A percentile compares a stretch with the other conserved stretches of the same genome.
Evolutionary conservation across 2,113 vertebrate genomes (phyloP).

Genomic region (Xerus inauris): DNA sequence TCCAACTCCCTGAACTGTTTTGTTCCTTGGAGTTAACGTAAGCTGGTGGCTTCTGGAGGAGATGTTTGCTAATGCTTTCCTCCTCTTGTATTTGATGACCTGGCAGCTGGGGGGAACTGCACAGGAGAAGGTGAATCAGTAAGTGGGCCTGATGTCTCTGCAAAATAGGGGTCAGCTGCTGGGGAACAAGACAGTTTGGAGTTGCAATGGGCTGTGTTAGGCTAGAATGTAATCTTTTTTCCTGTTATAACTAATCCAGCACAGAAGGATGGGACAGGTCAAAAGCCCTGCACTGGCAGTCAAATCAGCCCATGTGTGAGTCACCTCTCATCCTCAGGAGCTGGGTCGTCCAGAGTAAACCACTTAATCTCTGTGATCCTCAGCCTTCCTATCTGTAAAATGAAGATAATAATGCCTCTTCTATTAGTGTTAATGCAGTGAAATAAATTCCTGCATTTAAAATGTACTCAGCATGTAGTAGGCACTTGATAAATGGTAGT

Average conservation of each 20-base stretch:
- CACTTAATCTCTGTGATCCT: background rate
- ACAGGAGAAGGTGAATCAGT: slow-evolving; percentile 75
- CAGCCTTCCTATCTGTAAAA: background rate
- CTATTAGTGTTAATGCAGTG: background rate
- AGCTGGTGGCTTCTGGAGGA: slow-evolving; percentile 45
- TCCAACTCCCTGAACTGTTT: background rate
- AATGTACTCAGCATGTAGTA: background rate
- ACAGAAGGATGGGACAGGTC: background rate
- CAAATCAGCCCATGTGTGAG: background rate
- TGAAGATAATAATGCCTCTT: background rate
- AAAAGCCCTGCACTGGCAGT: background rate
- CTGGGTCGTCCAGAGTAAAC: background rate
- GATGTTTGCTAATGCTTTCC: slow-evolving; percentile 71
- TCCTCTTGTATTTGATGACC: slow-evolving; percentile 32
- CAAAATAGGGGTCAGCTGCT: background rate
- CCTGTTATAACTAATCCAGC: background rate
- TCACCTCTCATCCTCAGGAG: background rate
- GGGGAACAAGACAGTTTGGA: background rate
- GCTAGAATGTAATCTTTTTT: background rate
- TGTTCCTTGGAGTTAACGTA: slow-evolving; percentile 62
- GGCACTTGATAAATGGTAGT: background rate
- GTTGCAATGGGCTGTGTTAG: background rate
- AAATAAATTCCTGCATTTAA: background rate
- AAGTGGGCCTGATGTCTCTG: slow-evolving; percentile 61
- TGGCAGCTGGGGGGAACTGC: background rate